Conservation (phyloP, 2,797 vertebrate genomes). For the Calcarius lapponicus region DNA sequence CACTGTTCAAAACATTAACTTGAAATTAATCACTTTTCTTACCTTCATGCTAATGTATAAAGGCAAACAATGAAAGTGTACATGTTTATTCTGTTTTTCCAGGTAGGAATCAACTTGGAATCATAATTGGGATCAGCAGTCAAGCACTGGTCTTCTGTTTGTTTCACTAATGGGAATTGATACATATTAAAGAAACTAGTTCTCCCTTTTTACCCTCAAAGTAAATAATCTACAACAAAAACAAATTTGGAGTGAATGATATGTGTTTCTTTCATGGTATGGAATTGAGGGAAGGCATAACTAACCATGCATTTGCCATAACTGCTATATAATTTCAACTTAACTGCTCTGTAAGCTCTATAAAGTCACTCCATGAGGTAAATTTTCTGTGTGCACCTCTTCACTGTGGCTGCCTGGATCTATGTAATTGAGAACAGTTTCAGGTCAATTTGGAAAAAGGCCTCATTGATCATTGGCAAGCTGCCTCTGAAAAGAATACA, state of each 20-base stretch:
- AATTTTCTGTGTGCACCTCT: constrained; percentile 25
- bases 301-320: constrained; percentile 19
- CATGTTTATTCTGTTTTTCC: neutral
- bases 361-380: neutral
- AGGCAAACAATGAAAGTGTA: neutral
- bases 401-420: constrained; percentile 46
- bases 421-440: constrained; percentile 36
- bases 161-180: neutral
- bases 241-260: neutral
- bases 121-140: neutral
- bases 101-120: neutral
- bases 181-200: neutral
- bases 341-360: neutral
- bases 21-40: neutral
- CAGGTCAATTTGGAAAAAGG: constrained; percentile 53
- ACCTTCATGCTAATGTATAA: neutral
- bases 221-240: neutral
- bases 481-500: constrained; percentile 17
- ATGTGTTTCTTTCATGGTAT: neutral
- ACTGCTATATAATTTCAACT: constrained; percentile 47
- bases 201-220: neutral
- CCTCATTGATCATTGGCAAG: constrained; percentile 15
- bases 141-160: neutral
- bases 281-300: neutral
- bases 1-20: neutral